A percentile compares a stretch with the other conserved stretches of the same genome.
phyloP scores from a whole-genome alignment of 2,888 invertebrate genomes.

The Xiphydria camelus region DNA sequence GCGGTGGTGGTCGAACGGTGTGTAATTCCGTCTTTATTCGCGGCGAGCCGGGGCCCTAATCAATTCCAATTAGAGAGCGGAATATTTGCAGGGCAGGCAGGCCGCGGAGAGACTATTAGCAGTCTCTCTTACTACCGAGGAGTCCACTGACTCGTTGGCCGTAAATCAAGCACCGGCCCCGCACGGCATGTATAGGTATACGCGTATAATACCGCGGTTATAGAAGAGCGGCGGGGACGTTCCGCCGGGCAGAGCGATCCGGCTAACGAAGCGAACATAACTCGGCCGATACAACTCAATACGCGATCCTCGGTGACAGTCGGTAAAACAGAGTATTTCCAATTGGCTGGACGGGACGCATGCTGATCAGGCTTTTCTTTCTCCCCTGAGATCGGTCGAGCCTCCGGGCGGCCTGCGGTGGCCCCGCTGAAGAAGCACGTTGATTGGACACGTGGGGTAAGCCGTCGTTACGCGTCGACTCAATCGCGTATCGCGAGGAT shows the following conservation, averaged over 20 bases:
- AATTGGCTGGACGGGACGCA: conserved; percentile 55
- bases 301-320: conserved; percentile 53
- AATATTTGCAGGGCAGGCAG: conserved; percentile 53
- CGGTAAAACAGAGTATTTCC: conserved; percentile 57
- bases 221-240: background rate
- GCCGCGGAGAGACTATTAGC: conserved; percentile 54
- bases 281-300: conserved; percentile 58
- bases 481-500: too few species aligned
- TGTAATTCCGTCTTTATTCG: conserved; percentile 52
- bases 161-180: conserved; percentile 54
- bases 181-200: conserved; percentile 10
- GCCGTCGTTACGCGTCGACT: conserved; percentile 43
- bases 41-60: conserved; percentile 40
- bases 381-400: conserved; percentile 24
- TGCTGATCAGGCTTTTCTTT: conserved; percentile 56
- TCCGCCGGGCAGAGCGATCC: conserved; percentile 7
- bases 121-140: conserved; percentile 50
- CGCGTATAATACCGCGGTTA: too few species aligned
- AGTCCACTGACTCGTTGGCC: conserved; percentile 44
- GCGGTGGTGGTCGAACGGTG: too few species aligned
- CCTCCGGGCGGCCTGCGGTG: conserved; percentile 36
- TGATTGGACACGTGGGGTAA: conserved; percentile 51
- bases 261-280: conserved; percentile 56
- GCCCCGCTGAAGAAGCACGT: conserved; percentile 47
- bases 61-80: conserved; percentile 58